Evolutionary conservation across 2,888 invertebrate species (phyloP).

Genomic region (Zaprionus bogoriensis): DNA sequence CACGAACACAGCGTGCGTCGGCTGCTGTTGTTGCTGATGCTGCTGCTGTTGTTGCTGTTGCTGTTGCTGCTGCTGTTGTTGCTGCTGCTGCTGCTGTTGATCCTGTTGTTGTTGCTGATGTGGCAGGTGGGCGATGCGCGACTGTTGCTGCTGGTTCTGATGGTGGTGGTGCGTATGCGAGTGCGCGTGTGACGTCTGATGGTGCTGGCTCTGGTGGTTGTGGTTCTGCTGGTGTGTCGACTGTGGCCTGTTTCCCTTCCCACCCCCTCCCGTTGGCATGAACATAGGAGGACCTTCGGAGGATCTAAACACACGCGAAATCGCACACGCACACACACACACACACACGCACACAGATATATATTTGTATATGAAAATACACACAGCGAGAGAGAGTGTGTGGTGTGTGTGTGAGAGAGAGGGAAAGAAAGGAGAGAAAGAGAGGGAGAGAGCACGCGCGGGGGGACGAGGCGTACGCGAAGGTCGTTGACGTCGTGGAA

Average conservation of each 20-base stretch:
- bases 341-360: background rate
- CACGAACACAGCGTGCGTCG: constrained; percentile 55
- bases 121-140: constrained; percentile 41
- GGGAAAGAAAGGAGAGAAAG: background rate
- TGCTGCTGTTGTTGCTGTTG: constrained; percentile 54
- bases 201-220: constrained; percentile 71
- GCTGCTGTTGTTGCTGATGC: constrained; percentile 39
- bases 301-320: constrained; percentile 57
- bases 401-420: background rate
- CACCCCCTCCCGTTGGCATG: constrained; percentile 81
- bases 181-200: constrained; percentile 50
- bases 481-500: constrained; percentile 45
- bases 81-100: constrained; percentile 61
- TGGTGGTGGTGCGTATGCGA: constrained; percentile 40
- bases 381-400: constrained; percentile 2
- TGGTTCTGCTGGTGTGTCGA: constrained; percentile 76
- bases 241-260: constrained; percentile 80
- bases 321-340: constrained; percentile 28
- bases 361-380: constrained; percentile 10
- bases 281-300: constrained; percentile 81
- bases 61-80: constrained; percentile 50
- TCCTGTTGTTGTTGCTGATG: constrained; percentile 49
- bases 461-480: constrained; percentile 27
- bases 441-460: constrained; percentile 27
- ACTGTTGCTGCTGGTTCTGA: constrained; percentile 49